Evolutionary conservation across 2,888 invertebrate species (phyloP), one percentile per base, ranked within the genome.

Genomic region (Aspidapion aeneum): DNA sequence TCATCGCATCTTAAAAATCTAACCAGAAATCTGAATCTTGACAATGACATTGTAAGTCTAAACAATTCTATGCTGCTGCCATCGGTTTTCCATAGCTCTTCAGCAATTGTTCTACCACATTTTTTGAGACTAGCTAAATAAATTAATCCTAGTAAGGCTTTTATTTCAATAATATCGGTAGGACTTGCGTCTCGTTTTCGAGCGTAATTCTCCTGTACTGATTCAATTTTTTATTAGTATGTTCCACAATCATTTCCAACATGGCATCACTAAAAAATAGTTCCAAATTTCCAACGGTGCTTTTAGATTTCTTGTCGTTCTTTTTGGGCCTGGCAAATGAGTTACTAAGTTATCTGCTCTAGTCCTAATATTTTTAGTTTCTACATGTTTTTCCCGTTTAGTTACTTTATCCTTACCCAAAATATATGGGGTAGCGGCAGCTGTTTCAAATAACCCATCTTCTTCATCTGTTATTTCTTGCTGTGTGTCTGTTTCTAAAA

Each of bases 61-160:
- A 74, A 74, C 56, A 66, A 69, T 60, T 74, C 72, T 21, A 73
- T 63, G 18, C 72, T 71, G 58, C 59, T 64, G 21, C 73, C 72
- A 61, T 73, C 67, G 21, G 62, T 66, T 18, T 64, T 68, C 73
- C 73, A 75, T 52, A 74, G 64, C n/a, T n/a, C n/a, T n/a, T 69
- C 66, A 19, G 70, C 63, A 62, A 64, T 69, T 55, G 59, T 61
- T 50, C 68, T 63, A 66, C 68, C 68, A 21, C 67, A 48, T 72
- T 69, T 67, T 19, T 68, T 67, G 3, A 69, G 61, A 57, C 74
- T 75, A 64, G 72, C 69, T 55, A 75, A 64, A 65, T 75, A 75
- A 22, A 75, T 63, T 20, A 75, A 64, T 22, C 73, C 72, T 63
- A 75, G 70, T 57, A 75, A 71, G 48, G 70, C 74, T 59, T 71